Conservation (phyloP, 2,797 vertebrate genomes). For the Hippopotamyrus pictus region DNA sequence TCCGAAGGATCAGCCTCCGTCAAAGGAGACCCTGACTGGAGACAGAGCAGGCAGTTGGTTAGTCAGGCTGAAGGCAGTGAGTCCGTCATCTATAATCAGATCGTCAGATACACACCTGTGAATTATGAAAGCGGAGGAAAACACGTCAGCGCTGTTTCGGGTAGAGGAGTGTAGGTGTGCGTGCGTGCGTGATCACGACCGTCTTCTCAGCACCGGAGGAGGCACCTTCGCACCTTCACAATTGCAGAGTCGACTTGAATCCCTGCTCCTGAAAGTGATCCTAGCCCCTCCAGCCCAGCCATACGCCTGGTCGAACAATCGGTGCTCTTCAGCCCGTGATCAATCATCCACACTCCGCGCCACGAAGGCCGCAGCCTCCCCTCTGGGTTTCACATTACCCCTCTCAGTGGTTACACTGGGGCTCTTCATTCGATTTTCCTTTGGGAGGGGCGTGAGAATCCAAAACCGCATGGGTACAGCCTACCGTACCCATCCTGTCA, state of each 20-base stretch:
- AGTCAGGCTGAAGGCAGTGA: neutral
- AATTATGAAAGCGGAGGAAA: neutral
- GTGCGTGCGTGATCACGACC: neutral
- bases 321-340: constrained; percentile 32
- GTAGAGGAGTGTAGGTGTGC: neutral
- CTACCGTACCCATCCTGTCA: neutral
- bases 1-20: neutral
- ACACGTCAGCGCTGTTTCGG: neutral
- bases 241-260: constrained; percentile 29
- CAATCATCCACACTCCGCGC: constrained; percentile 32
- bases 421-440: constrained; percentile 22
- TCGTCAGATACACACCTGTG: neutral
- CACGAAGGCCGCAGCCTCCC: neutral
- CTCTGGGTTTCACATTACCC: constrained; percentile 26
- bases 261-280: neutral
- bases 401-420: neutral
- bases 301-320: constrained; percentile 35
- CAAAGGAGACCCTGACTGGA: neutral
- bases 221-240: neutral
- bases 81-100: neutral
- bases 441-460: neutral
- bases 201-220: neutral
- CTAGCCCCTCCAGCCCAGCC: constrained; percentile 14
- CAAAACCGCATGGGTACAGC: neutral
- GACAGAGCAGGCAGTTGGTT: neutral